Percentiles rank a stretch among this genome's conserved stretches.
Conservation (phyloP, 2,797 vertebrate genomes). For the Oophaga sylvatica region DNA sequence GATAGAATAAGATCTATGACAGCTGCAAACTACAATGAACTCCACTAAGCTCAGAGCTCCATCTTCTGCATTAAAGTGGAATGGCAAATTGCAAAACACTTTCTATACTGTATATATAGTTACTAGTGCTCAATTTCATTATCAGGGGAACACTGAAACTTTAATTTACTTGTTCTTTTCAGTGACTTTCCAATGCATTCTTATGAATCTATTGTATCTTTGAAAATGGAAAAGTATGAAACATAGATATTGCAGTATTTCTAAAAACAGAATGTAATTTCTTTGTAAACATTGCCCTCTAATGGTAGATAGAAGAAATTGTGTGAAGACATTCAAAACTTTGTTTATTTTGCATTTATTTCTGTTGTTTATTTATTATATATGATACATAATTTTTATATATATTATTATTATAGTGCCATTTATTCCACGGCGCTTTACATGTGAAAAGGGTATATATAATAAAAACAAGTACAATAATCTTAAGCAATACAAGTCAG, state of each 20-base stretch:
- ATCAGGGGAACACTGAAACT: constrained; percentile 3
- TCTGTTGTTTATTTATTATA: too few relatives aligned
- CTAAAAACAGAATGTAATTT: not conserved
- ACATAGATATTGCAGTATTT: not conserved
- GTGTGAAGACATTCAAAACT: not conserved
- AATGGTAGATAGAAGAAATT: not conserved
- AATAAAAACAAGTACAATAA: too few relatives aligned
- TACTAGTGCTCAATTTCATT: not conserved
- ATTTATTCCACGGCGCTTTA: too few relatives aligned
- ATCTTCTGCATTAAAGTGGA: constrained; percentile 24
- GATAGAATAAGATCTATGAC: not conserved
- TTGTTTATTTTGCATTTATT: not conserved
- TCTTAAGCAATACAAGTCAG: too few relatives aligned
- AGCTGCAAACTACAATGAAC: not conserved
- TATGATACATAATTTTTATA: too few relatives aligned
- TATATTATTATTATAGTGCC: too few relatives aligned
- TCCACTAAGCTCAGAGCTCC: not conserved
- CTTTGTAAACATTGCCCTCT: constrained; percentile 50
- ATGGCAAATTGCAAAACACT: not conserved
- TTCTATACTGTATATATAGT: not conserved
- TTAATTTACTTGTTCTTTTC: constrained; percentile 33
- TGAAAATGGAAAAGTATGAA: constrained; percentile 19
- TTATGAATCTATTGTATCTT: constrained; percentile 30
- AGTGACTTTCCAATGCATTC: not conserved
- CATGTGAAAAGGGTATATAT: too few relatives aligned